Base-by-base conservation (phyloP, 2,113 vertebrate genomes). In the Protomyctophum bolini region DNA sequence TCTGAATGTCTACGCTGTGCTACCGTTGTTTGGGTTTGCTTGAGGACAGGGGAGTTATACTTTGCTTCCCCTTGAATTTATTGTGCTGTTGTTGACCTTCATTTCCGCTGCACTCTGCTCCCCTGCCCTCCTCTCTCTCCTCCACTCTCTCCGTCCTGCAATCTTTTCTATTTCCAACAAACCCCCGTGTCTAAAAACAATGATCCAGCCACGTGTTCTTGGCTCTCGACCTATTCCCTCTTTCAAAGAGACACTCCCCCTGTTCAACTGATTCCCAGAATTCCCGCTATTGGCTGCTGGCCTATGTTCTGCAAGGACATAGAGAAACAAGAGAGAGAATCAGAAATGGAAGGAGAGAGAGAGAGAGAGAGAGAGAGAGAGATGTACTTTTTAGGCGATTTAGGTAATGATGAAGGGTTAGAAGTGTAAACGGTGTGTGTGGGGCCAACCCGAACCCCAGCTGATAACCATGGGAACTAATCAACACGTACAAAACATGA, bases 401-500 rank as follows among this genome's bases (percentile, higher is more conserved):
- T 41, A 41, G 33, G 33, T 41, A 6, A 6, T 2, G 33, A 41
- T 41, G 33, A 41, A 33, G 33, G 33, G 33, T 33, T 33, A 33
- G 33, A 2, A 41, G 5, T 4, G 33, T 41, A 41, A 6, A 2
- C 2, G 21, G 33, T 41, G 33, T 41, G 33, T 41, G 33, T 41
- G 33, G 33, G 33, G 5, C 4, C 5, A 6, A 41, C 3, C 21
- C 3, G 33, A 41, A 41, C 33, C 51, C 76, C 65, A 58, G 81
- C 68, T 78, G 82, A 86, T 89, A 85, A 82, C 88, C 84, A 87
- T 85, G 85, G 86, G 72, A 88, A 91, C 85, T 80, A 82, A 85
- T 86, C 86, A 88, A 88, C 86, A 89, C 86, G 71, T 79, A 68
- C 48, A 78, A 83, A 90, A 90, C 91, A 91, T 70, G 79, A 85